Evolutionary conservation across 2,113 vertebrate genomes (phyloP).

Genomic region (Copsychus sechellarum): DNA sequence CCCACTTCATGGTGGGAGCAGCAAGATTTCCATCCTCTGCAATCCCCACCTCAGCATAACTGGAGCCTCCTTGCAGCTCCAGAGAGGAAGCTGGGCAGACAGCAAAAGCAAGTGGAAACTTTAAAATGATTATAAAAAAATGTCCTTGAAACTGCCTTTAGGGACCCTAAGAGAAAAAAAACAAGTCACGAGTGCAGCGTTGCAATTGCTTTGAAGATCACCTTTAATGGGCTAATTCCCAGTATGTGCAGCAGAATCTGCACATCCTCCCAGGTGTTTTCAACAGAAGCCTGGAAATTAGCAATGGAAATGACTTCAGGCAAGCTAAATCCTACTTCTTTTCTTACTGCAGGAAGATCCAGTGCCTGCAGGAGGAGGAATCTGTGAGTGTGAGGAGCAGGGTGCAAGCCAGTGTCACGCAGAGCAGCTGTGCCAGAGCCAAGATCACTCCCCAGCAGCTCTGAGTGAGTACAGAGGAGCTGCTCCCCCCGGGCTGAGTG

Average conservation of each 20-base stretch:
- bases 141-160: neutral
- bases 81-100: neutral
- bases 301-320: neutral
- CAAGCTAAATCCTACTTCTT: neutral
- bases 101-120: neutral
- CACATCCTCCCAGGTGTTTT: constrained; percentile 5
- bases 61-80: neutral
- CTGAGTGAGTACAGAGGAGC: neutral
- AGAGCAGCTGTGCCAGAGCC: neutral
- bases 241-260: neutral
- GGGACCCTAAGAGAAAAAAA: neutral
- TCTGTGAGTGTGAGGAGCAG: neutral
- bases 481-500: neutral
- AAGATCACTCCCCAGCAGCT: neutral
- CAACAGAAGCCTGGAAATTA: constrained; percentile 4
- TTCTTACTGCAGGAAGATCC: neutral
- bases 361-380: neutral
- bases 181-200: neutral
- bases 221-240: constrained; percentile 14
- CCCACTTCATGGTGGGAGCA: neutral
- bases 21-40: neutral
- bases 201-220: constrained; percentile 7
- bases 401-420: neutral
- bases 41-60: neutral
- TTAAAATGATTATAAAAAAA: neutral